A percentile compares a stretch with the other conserved stretches of the same genome.
These are phyloP conservation scores for Corvus hawaiiensis DNA, from an alignment of 2,113 vertebrate genomes.

Conservation along the genomic window DNA sequence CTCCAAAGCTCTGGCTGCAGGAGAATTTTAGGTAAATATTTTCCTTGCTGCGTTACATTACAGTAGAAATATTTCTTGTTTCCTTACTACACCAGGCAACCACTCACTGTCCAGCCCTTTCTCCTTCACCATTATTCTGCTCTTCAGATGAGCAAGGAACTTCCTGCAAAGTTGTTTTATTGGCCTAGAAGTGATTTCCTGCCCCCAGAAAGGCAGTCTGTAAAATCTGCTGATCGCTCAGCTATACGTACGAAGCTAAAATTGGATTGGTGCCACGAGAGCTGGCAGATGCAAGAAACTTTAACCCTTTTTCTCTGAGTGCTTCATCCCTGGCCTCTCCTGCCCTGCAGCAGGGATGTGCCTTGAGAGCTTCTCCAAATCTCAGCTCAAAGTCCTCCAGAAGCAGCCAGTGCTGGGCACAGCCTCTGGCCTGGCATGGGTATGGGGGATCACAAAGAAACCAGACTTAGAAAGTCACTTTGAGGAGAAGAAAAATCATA, in stretches of 20 bases:
- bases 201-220: neutral
- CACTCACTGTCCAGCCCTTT: neutral
- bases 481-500: neutral
- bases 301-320: neutral
- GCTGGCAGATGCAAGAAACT: neutral
- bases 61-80: neutral
- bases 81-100: neutral
- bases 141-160: neutral
- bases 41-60: neutral
- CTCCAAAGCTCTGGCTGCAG: neutral
- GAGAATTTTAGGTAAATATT: neutral
- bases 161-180: neutral
- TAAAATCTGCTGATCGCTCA: neutral
- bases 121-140: neutral
- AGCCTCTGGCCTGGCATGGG: neutral
- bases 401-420: neutral
- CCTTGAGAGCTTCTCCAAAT: rapidly evolving
- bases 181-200: slow-evolving; percentile 22
- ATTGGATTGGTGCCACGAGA: neutral
- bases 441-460: neutral
- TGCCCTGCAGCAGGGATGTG: neutral
- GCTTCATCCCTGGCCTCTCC: neutral
- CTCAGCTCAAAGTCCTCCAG: neutral
- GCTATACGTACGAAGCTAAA: neutral
- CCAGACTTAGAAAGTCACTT: neutral